Base-by-base conservation (phyloP, 2,797 vertebrate species). In the Odontamblyopus rebecca region DNA sequence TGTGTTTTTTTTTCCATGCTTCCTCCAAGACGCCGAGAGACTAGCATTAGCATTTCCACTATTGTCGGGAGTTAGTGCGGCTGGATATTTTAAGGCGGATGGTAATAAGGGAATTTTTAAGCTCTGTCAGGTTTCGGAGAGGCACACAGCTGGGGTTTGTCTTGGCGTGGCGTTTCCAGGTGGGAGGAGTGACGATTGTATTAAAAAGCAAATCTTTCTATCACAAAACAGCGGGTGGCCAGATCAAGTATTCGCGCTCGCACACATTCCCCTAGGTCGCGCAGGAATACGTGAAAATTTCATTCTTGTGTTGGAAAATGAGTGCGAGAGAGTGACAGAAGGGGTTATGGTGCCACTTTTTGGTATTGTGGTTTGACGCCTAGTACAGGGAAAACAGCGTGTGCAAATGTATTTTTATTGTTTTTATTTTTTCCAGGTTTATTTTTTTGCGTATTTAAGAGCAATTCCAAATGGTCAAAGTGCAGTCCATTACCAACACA, bases 161-260 rank as follows among this genome's bases (percentile, higher is more conserved):
- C 88, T 91, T 83, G 89, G 87, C 85, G 77, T 81, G 84, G 87
- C 89, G 84, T 78, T 86, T 91, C 86, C 90, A 90, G 91, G 91
- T 91, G 90, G 89, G 89, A 92, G 85, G 87, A 92, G 84, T 88
- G 90, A 91, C 85, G 86, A 92, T 92, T 91, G 90, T 93, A 92
- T 93, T 93, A 92, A 91, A 92, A 91, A 91, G 91, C 89, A 92
- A 93, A 93, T 93, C 89, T 93, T 93, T 92, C 92, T 91, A 93
- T 93, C 93, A 91, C 90, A 90, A 92, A 91, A 74, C 92, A 91
- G 92, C 82, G 79, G 94, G 92, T 69, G 84, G 87, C 89, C 92
- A 92, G 91, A 93, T 93, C 91, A 91, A 93, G 91, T 91, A 88
- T 89, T 90, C 91, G 84, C 86, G 82, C 88, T 86, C 87, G 71